These are phyloP conservation scores for Chrysopilus asiliformis DNA, from an alignment of 2,888 invertebrate genomes.

Conservation along the genomic window DNA sequence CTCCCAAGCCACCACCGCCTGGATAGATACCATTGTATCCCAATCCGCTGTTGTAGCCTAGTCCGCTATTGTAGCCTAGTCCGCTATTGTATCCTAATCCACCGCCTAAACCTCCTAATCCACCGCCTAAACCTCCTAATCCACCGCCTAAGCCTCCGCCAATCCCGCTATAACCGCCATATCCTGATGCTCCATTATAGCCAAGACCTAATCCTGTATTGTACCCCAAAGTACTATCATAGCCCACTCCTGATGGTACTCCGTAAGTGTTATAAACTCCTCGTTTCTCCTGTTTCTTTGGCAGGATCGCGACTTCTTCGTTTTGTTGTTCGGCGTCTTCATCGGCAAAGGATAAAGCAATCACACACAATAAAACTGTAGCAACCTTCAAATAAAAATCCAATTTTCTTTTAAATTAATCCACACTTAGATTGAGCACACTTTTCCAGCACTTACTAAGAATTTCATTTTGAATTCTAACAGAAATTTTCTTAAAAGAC, in stretches of 20 bases:
- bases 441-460: no score
- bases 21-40: no score
- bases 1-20: no score
- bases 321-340: conserved; percentile 3
- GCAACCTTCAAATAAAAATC: no score
- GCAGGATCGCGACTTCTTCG: neutral
- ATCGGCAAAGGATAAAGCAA: no score
- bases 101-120: no score
- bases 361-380: no score
- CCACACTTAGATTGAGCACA: no score
- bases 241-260: conserved; percentile 1
- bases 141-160: neutral
- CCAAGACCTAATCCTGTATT: conserved; percentile 1
- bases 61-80: neutral
- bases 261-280: conserved; percentile 9
- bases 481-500: no score
- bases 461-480: no score
- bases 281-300: conserved; percentile 12
- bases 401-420: no score
- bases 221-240: conserved; percentile 3
- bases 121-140: neutral
- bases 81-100: neutral
- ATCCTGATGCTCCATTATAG: neutral
- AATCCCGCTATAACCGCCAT: no score
- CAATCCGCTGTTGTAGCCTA: neutral